Evolutionary conservation across 2,113 vertebrate species (phyloP).

Genomic region (Callionymus lyra): DNA sequence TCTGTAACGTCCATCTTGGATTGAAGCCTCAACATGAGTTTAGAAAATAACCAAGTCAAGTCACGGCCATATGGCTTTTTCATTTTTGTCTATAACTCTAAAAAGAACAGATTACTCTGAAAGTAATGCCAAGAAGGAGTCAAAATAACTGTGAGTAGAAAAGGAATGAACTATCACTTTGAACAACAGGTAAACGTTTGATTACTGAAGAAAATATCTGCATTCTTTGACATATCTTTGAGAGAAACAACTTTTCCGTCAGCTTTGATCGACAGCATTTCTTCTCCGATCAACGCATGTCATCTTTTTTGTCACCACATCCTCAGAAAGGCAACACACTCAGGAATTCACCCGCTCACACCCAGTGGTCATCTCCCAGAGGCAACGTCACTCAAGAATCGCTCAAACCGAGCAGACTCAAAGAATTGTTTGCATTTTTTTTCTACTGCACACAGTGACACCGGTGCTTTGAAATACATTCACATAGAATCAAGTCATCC

Average conservation of each 20-base stretch:
- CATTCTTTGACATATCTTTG: constrained; percentile 16
- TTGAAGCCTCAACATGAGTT: too few species aligned
- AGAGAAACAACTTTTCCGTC: constrained; percentile 10
- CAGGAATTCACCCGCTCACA: constrained; percentile 28
- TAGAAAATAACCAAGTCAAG: too few species aligned
- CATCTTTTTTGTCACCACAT: constrained; percentile 35
- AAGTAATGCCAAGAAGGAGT: too few species aligned
- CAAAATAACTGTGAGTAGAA: too few species aligned
- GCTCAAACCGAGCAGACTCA: constrained; percentile 19
- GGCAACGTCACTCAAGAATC: constrained; percentile 33
- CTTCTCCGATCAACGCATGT: constrained; percentile 33
- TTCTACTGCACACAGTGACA: too few species aligned
- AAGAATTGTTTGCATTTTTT: constrained; percentile 21
- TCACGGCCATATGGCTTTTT: too few species aligned
- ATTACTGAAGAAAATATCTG: background rate
- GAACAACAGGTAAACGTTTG: too few species aligned
- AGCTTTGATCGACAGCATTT: constrained; percentile 34
- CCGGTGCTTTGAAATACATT: constrained; percentile 14
- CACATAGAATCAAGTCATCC: too few species aligned
- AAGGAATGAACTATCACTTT: too few species aligned
- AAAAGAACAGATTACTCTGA: too few species aligned
- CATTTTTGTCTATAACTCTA: too few species aligned
- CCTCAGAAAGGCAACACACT: constrained; percentile 18
- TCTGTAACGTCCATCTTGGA: too few species aligned
- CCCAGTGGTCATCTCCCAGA: constrained; percentile 34